Evolutionary conservation across 2,888 invertebrate species (phyloP), one percentile per base, ranked within the genome.

Genomic region (Ecliptopera silaceata): DNA sequence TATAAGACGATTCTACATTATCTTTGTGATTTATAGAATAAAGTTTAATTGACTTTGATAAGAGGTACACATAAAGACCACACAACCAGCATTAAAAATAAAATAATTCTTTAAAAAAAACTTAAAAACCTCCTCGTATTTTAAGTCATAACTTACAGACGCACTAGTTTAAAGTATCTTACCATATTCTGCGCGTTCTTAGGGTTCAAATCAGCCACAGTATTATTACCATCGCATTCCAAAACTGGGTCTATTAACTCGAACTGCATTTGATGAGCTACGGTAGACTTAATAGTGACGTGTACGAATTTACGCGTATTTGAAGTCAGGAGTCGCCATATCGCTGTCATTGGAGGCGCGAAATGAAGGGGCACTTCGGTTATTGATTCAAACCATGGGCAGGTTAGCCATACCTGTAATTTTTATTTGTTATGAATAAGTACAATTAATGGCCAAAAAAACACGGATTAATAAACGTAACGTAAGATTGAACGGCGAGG

Each of bases 221-320:
- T 92, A n/a, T 93, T 93, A 38, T 92, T 92, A 0, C 93, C 93
- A 49, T 93, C 93, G 66, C 93, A 93, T 43, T 93, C 92, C 53
- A 94, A 79, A 68, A 79, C 80, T 0, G 93, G 92, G 0, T 92
- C 83, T 0, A 82, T 83, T 52, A 94, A 71, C 31, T 77, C 69
- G 62, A 94, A 85, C 65, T 90, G 84, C n/a, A 91, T 78, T 59
- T 91, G 80, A 61, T 90, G 89, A 1, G 92, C 82, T 18, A 96
- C 95, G 4, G 93, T 93, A 1, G 95, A 95, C 59, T 93, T 93
- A 3, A 95, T 92, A 32, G 94, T 92, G 20, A 97, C 94, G 80
- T 97, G 96, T 13, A 98, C 80, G 74, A 96, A 97, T 86, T 98
- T 98, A 66, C 96, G 92, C n/a, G 94, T 93, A 69, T 95, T 94